Conservation (phyloP, 2,797 vertebrate genomes). For the Heteromormyrus szaboi region DNA sequence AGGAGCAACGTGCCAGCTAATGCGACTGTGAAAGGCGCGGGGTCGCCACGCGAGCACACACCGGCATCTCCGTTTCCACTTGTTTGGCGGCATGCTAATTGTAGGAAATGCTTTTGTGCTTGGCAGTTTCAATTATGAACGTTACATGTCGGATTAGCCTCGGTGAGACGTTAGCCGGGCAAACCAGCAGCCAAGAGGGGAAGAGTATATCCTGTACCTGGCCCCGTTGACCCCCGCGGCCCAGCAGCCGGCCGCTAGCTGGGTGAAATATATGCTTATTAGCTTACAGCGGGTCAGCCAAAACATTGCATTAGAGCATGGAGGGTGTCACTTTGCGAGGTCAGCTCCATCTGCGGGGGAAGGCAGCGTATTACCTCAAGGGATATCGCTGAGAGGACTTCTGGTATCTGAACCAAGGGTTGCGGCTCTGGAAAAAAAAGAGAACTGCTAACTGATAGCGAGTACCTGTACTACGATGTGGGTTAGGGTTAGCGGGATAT, state of each 20-base stretch:
- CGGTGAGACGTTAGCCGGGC: constrained; percentile 31
- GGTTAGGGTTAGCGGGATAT: neutral
- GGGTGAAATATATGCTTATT: constrained; percentile 39
- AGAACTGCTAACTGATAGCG: neutral
- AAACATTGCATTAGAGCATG: constrained; percentile 18
- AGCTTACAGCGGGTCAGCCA: constrained; percentile 29
- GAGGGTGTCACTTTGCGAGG: constrained; percentile 19
- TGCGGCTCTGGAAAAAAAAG: neutral
- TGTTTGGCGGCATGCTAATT: constrained; percentile 46
- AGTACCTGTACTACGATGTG: neutral
- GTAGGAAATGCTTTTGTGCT: constrained; percentile 42
- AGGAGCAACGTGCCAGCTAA: neutral
- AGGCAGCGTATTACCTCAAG: constrained; percentile 12
- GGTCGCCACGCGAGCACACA: constrained; percentile 27
- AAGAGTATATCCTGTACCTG: constrained; percentile 45
- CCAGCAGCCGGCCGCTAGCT: constrained; percentile 42
- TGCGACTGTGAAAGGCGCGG: neutral
- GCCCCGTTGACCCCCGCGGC: constrained; percentile 38
- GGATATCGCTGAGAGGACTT: constrained; percentile 22
- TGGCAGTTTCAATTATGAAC: constrained; percentile 41
- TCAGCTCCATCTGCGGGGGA: constrained; percentile 33
- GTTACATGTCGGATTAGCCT: constrained; percentile 46
- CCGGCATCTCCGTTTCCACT: constrained; percentile 17
- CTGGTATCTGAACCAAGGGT: constrained; percentile 14
- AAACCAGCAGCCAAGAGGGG: constrained; percentile 38